Evolutionary conservation across 2,888 invertebrate species (phyloP).

Genomic region (Athrips mouffetella): DNA sequence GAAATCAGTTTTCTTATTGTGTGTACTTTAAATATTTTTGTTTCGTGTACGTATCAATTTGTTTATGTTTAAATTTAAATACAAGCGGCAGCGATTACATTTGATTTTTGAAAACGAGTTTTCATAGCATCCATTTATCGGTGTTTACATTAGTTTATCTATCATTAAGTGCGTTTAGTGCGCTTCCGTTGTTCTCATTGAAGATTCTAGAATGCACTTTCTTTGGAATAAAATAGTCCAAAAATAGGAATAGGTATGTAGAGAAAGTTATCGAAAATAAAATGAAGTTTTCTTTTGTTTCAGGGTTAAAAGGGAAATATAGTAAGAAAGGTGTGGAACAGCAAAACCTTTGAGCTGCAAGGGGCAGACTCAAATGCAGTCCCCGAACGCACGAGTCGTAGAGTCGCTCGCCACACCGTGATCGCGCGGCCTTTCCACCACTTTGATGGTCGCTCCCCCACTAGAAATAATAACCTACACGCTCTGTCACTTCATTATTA

Average conservation of each 20-base stretch:
- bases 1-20: too few species aligned
- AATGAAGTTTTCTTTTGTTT: conserved; percentile 50
- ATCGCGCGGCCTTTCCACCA: conserved; percentile 42
- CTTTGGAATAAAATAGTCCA: background rate
- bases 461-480: conserved; percentile 69
- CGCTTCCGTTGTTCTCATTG: conserved; percentile 2
- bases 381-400: conserved; percentile 46
- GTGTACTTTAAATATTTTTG: too few species aligned
- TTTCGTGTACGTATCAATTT: background rate
- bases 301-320: conserved; percentile 59
- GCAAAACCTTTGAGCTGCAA: conserved; percentile 38
- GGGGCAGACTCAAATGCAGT: conserved; percentile 54
- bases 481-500: conserved; percentile 77
- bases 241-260: background rate
- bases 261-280: background rate
- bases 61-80: background rate
- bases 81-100: background rate
- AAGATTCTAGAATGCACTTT: background rate
- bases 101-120: background rate
- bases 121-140: background rate
- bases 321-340: conserved; percentile 44
- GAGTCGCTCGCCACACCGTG: conserved; percentile 47
- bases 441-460: conserved; percentile 68
- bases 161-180: conserved; percentile 10
- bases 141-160: conserved; percentile 7